Evolutionary conservation across 2,888 invertebrate genomes (phyloP).

Genomic region (Congeria kusceri): DNA sequence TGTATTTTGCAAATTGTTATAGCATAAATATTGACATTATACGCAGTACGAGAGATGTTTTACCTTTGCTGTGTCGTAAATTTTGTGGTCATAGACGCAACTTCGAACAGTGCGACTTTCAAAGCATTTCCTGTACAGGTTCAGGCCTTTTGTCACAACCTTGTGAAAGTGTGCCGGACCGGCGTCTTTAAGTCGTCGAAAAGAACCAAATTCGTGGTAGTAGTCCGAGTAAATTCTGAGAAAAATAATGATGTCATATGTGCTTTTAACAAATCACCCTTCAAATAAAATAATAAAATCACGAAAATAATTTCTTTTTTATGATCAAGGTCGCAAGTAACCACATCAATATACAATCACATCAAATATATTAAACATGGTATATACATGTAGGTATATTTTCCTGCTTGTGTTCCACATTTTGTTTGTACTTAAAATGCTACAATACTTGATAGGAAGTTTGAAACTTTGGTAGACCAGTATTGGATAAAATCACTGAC

Average conservation of each 20-base stretch:
- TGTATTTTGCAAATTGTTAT: too few species aligned
- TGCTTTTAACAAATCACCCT: too few species aligned
- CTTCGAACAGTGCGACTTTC: constrained; percentile 43
- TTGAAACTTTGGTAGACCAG: too few species aligned
- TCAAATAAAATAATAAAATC: too few species aligned
- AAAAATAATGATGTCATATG: neutral
- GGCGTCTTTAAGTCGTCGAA: neutral
- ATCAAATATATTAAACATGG: neutral
- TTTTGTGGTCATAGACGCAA: constrained; percentile 53
- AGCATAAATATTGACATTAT: too few species aligned
- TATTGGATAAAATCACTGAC: too few species aligned
- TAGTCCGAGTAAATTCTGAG: constrained; percentile 61
- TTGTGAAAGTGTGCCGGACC: constrained; percentile 51
- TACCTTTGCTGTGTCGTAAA: constrained; percentile 42
- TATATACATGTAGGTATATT: neutral
- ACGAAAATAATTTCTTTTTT: too few species aligned
- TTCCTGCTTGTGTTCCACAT: too few species aligned
- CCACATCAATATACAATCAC: neutral
- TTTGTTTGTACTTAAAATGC: too few species aligned
- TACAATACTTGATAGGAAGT: too few species aligned
- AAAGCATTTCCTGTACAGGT: constrained; percentile 51
- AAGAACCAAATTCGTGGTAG: constrained; percentile 42
- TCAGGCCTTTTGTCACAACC: constrained; percentile 26
- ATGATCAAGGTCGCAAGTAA: too few species aligned
- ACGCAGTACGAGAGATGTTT: neutral